Evolutionary conservation across 1,140 invertebrate species (phyloP), one percentile per base, ranked within the genome.

Genomic region (Vanessa atalanta): DNA sequence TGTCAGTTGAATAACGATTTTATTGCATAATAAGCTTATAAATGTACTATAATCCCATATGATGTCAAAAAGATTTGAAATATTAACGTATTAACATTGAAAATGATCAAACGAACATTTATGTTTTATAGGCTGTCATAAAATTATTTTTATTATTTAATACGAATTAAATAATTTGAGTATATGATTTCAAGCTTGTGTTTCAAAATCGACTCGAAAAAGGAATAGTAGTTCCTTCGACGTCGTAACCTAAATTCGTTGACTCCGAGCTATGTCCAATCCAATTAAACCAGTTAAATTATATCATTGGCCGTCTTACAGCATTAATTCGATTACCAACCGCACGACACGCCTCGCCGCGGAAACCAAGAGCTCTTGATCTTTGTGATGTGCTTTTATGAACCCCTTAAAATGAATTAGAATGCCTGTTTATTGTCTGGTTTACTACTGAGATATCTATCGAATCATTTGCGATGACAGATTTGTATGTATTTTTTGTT

Each of bases 281-380:
- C 83, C 74, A 85, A 87, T 91, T 87, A 85, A 89, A 88, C 86
- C 83, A 90, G 86, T 87, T 88, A 85, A 90, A 88, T 91, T 90
- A 89, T 90, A 90, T 91, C 88, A 91, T 85, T 89, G 79, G 78
- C 72, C 79, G 81, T 81, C 80, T 82, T 81, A 82, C 80, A 77
- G 75, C 74, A 73, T 79, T 90, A 88, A 92, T 87, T 92, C 84
- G 81, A 90, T 90, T 87, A 88, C 73, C 53, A 57, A 79, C 82
- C 77, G 73, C 79, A 76, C 64, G 77, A 73, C 75, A 83, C 81
- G 84, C 80, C 86, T 73, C 74, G 53, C 50, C 79, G 80, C 78
- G 76, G 75, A 81, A 77, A 73, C 76, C 77, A 75, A 73, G 73
- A 78, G 71, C 66, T 26, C 26, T 37, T n/a, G 20, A 75, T 55